Conservation (phyloP, 2,797 vertebrate species). For the Chloroceryle amazona region DNA sequence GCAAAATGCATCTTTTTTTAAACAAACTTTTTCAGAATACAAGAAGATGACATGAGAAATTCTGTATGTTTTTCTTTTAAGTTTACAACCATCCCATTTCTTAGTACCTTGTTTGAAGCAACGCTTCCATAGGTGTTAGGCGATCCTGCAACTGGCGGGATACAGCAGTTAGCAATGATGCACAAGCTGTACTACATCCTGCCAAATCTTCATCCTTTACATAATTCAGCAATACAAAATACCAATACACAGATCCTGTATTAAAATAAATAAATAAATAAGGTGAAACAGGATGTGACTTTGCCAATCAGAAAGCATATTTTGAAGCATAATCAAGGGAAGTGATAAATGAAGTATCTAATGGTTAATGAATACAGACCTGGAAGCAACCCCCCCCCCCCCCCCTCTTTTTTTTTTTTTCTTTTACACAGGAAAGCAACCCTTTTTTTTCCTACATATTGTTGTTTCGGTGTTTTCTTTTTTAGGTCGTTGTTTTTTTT, state of each 20-base stretch:
- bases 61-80: background rate
- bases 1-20: background rate
- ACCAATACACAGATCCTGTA: conserved; percentile 97
- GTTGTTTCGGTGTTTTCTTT: too few relatives aligned
- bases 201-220: conserved; percentile 98
- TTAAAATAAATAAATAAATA: background rate
- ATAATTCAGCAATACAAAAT: conserved; percentile 97
- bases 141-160: conserved; percentile 96
- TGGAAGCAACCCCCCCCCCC: background rate
- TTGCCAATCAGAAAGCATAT: background rate
- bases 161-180: conserved; percentile 93
- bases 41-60: background rate
- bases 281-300: background rate
- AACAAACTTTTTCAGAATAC: background rate
- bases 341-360: background rate
- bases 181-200: conserved; percentile 94
- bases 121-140: conserved; percentile 94
- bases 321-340: background rate
- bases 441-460: too few relatives aligned
- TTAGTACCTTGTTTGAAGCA: conserved; percentile 94
- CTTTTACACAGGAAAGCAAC: too few relatives aligned
- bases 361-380: background rate
- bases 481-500: too few relatives aligned
- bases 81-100: background rate
- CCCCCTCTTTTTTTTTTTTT: background rate